Evolutionary conservation across 2,113 vertebrate genomes (phyloP).

Genomic region (Laticauda colubrina): DNA sequence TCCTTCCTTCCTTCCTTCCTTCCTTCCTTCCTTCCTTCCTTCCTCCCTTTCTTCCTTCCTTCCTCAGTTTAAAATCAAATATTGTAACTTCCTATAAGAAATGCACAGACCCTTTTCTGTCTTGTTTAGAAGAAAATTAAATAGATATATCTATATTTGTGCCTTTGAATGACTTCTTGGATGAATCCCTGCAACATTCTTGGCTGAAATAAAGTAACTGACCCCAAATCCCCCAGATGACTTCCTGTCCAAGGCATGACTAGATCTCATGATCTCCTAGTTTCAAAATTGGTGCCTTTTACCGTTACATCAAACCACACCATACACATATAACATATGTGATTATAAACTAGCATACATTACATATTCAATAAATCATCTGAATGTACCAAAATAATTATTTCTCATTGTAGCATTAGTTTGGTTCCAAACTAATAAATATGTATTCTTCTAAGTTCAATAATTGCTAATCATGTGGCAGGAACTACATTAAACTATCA

Average conservation of each 20-base stretch:
- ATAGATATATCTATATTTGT: not conserved
- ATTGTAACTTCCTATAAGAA: not conserved
- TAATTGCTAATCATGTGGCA: not conserved
- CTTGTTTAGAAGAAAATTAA: not conserved
- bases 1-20: not conserved
- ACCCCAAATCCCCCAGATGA: not conserved
- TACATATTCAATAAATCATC: not conserved
- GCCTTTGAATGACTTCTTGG: not conserved
- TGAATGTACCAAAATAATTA: not conserved
- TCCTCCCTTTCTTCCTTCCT: not conserved
- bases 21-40: no score
- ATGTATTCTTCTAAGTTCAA: not conserved
- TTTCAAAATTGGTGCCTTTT: not conserved
- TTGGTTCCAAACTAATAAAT: not conserved
- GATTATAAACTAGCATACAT: not conserved
- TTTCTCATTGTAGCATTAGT: not conserved
- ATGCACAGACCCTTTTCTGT: not conserved
- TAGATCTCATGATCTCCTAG: not conserved
- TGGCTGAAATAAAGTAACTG: not conserved
- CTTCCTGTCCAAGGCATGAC: not conserved
- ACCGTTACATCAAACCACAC: not conserved
- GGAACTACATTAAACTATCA: not conserved
- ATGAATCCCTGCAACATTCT: not conserved
- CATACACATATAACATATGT: not conserved
- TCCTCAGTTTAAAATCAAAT: not conserved